These are phyloP conservation scores for Onthophagus sagittarius DNA, from an alignment of 2,888 invertebrate genomes.

Conservation along the genomic window DNA sequence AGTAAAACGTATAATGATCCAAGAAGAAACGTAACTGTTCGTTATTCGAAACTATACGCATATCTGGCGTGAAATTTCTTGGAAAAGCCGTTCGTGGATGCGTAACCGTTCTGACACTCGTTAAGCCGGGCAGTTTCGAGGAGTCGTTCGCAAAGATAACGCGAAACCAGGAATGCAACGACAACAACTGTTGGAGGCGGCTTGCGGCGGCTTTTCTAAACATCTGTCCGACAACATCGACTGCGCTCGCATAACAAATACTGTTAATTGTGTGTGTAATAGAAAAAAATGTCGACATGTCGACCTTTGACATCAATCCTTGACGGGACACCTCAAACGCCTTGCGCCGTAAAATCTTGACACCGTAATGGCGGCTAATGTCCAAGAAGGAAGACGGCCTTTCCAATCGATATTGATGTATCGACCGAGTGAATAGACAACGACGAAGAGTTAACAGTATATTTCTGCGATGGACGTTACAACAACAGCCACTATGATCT, in stretches of 20 bases:
- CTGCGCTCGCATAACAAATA: conserved; percentile 9
- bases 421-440: conserved; percentile 23
- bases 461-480: not conserved
- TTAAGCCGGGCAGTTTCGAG: not conserved
- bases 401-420: conserved; percentile 22
- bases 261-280: conserved; percentile 23
- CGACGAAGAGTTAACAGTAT: conserved; percentile 24
- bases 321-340: conserved; percentile 8
- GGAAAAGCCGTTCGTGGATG: not conserved
- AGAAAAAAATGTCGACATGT: conserved; percentile 16
- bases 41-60: not conserved
- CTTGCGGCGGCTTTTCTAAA: not conserved
- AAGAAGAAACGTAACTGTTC: not conserved
- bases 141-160: not conserved
- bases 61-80: not conserved
- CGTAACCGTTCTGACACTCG: not conserved
- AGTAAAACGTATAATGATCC: no score
- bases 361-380: conserved; percentile 26
- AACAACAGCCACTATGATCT: not conserved
- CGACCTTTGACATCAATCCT: conserved; percentile 19
- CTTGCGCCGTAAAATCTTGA: conserved; percentile 17
- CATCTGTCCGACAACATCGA: not conserved
- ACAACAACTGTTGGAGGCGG: not conserved
- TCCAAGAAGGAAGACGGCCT: conserved; percentile 19
- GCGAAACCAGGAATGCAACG: not conserved